A percentile compares a stretch with the other conserved stretches of the same genome.
phyloP scores from a whole-genome alignment of 1,140 invertebrate species.

The Notospermus geniculatus region DNA sequence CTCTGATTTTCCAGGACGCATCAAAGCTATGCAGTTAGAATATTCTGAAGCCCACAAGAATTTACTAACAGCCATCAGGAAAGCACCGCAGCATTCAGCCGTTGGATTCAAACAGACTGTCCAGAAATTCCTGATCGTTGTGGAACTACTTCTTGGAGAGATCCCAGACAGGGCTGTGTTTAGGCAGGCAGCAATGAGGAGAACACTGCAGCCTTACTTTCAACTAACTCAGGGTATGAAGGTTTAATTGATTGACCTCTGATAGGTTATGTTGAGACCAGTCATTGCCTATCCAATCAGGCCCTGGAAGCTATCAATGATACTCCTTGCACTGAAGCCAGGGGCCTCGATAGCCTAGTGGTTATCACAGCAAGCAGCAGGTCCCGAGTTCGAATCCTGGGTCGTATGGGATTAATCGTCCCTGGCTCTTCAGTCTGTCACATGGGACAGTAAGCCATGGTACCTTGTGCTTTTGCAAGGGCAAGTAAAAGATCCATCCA shows the following conservation, averaged over 20 bases:
- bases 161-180: conserved; percentile 81
- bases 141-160: conserved; percentile 93
- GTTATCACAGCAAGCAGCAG: too few species aligned
- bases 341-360: too few species aligned
- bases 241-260: background rate
- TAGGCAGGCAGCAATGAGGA: conserved; percentile 80
- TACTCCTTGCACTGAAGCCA: too few species aligned
- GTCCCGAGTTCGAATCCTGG: too few species aligned
- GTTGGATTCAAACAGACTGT: conserved; percentile 98
- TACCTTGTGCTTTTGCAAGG: too few species aligned
- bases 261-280: conserved; percentile 5
- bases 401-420: too few species aligned
- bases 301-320: too few species aligned
- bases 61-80: conserved; percentile 85
- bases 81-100: conserved; percentile 94
- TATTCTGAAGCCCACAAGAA: conserved; percentile 97
- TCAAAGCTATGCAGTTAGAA: conserved; percentile 94
- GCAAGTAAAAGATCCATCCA: too few species aligned
- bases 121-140: conserved; percentile 93
- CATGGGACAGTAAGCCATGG: too few species aligned
- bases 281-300: too few species aligned
- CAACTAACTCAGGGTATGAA: conserved; percentile 87
- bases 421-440: too few species aligned
- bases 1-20: conserved; percentile 70
- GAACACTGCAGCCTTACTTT: conserved; percentile 91